A percentile compares a stretch with the other conserved stretches of the same genome.
Evolutionary conservation across 2,797 vertebrate species (phyloP).

Genomic region (Sebastes taczanowskii): DNA sequence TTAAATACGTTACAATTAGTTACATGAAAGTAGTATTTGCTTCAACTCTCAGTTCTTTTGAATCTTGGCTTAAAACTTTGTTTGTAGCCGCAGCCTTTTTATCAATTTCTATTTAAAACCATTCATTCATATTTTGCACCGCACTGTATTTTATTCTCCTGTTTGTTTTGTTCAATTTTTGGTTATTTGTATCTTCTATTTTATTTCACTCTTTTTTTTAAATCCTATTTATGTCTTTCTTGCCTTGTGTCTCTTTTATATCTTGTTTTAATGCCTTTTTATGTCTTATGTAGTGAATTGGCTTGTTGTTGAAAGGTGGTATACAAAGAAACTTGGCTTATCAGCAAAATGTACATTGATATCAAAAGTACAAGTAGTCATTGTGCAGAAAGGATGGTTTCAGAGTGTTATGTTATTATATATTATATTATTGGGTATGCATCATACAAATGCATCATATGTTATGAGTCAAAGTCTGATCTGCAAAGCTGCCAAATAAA

Average conservation of each 20-base stretch:
- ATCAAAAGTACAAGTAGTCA: neutral
- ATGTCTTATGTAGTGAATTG: neutral
- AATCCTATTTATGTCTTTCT: neutral
- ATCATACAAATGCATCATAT: neutral
- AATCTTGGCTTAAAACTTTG: neutral
- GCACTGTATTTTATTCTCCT: neutral
- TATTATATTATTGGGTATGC: neutral
- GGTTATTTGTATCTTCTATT: neutral
- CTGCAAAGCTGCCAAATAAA: neutral
- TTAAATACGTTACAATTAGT: neutral
- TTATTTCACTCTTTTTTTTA: neutral
- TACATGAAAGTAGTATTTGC: neutral
- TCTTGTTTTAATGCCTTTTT: neutral
- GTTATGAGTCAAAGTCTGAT: neutral
- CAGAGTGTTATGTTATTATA: neutral
- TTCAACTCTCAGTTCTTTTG: neutral
- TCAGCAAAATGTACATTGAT: neutral
- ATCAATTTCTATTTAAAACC: neutral
- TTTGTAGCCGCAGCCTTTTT: neutral
- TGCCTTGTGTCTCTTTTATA: neutral
- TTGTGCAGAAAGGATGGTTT: neutral
- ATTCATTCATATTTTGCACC: neutral
- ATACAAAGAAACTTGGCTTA: neutral
- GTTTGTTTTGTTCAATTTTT: rapidly evolving
- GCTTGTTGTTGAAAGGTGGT: neutral